Percentiles rank a stretch among this genome's conserved stretches.
Conservation (phyloP, 2,113 vertebrate genomes). For the Chiloscyllium plagiosum region DNA sequence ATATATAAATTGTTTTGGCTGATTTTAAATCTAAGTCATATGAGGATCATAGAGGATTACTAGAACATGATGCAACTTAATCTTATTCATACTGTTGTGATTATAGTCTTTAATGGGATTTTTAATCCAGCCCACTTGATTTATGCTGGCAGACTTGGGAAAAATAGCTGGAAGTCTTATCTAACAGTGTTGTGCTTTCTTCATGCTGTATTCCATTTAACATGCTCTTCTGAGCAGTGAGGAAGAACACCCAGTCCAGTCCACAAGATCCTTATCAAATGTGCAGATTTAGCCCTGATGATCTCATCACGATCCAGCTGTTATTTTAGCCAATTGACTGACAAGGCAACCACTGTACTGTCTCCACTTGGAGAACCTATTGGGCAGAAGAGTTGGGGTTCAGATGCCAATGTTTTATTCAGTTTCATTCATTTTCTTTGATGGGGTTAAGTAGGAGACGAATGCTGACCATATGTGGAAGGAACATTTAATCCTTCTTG, state of each 20-base stretch:
- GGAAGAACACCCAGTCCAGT: not conserved
- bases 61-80: not conserved
- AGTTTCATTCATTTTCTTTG: not conserved
- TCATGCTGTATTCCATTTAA: not conserved
- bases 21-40: not conserved
- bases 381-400: not conserved
- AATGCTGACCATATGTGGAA: not conserved
- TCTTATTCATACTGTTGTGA: not conserved
- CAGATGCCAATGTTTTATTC: not conserved
- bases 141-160: not conserved
- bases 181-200: not conserved
- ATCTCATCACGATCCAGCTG: not conserved
- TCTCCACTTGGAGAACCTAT: not conserved
- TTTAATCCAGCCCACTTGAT: not conserved
- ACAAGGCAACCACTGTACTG: not conserved
- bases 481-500: not conserved
- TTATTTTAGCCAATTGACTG: not conserved
- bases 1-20: not conserved
- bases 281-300: not conserved
- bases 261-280: not conserved
- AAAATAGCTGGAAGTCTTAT: not conserved
- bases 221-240: not conserved
- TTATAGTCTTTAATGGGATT: not conserved
- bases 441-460: not conserved
- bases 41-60: not conserved